Evolutionary conservation across 2,888 invertebrate species (phyloP).

Genomic region (Pharmacophagus antenor): DNA sequence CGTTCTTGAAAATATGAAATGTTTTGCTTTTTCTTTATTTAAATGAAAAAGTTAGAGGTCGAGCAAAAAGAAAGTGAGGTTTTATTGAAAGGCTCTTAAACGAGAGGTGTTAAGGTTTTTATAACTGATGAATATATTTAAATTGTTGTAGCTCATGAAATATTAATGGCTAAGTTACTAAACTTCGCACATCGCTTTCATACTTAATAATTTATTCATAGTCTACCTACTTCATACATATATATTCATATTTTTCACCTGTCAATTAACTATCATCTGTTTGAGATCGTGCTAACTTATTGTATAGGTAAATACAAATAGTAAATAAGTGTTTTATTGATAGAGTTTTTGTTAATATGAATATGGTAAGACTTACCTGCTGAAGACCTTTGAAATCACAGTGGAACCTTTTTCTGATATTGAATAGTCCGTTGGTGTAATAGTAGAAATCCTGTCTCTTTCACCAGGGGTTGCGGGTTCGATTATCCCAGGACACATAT

Average conservation of each 20-base stretch:
- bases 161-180: background rate
- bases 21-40: background rate
- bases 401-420: no score
- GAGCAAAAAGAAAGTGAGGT: slow-evolving; percentile 3
- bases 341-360: no score
- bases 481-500: no score
- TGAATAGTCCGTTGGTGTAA: no score
- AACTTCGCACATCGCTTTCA: background rate
- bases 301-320: background rate
- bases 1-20: background rate
- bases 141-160: slow-evolving; percentile 1
- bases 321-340: no score
- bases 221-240: background rate
- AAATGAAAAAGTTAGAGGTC: slow-evolving; percentile 6
- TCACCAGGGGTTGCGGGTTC: no score
- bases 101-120: slow-evolving; percentile 1
- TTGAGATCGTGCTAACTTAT: no score
- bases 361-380: no score
- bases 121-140: slow-evolving; percentile 5
- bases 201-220: background rate
- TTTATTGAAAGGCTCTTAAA: background rate
- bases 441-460: no score
- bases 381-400: no score
- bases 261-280: no score
- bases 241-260: background rate